Evolutionary conservation across 2,888 invertebrate species (phyloP).

Genomic region (Camptogramma bilineatum): DNA sequence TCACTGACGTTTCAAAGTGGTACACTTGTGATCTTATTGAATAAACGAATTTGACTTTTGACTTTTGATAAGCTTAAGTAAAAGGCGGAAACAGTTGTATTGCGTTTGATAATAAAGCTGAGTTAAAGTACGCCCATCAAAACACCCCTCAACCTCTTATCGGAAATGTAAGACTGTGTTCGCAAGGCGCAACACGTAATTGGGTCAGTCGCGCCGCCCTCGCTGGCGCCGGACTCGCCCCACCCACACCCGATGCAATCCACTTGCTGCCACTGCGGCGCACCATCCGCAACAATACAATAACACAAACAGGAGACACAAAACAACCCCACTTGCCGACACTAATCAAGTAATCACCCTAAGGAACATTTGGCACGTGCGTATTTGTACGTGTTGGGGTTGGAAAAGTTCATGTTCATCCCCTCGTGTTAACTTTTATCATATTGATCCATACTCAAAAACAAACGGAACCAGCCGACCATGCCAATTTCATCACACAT

Average conservation of each 20-base stretch:
- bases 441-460: background rate
- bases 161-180: conserved; percentile 2
- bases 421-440: background rate
- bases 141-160: background rate
- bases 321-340: conserved; percentile 1
- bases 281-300: background rate
- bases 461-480: background rate
- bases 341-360: background rate
- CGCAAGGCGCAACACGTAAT: conserved; percentile 21
- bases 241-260: background rate
- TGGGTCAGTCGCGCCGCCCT: conserved; percentile 12
- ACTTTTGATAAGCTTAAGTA: too few species aligned
- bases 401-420: background rate
- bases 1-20: too few species aligned
- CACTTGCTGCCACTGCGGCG: background rate
- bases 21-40: too few species aligned
- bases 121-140: too few species aligned
- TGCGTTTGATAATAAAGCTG: background rate
- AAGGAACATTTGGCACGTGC: background rate
- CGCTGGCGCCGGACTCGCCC: background rate
- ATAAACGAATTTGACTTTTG: too few species aligned
- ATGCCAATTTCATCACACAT: background rate
- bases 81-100: background rate
- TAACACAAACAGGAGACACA: background rate
- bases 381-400: background rate